Evolutionary conservation across 2,888 invertebrate genomes (phyloP), one percentile per base, ranked within the genome.

Genomic region (Odontocerum albicorne): DNA sequence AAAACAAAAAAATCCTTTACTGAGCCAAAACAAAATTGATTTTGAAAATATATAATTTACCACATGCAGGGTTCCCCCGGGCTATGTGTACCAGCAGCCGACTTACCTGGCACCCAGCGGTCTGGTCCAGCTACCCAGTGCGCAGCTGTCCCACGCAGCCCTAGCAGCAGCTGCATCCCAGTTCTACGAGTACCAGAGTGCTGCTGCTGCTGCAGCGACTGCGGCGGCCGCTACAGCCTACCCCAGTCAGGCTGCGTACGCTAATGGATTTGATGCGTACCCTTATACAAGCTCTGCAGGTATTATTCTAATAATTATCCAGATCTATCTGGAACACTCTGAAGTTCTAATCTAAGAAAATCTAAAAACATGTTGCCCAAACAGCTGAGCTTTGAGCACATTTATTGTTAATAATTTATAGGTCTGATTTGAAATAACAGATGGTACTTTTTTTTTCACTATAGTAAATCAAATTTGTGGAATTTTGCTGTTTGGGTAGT

Each of bases 131-230:
- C 73, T 86, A 64, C 85, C 84, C 57, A 73, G 79, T 21, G 72
- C 77, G 20, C 87, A 86, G 66, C 71, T 87, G 65, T 84, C 84
- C 65, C 87, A 87, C 67, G 88, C 88, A 1, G 88, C 88, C 0
- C 81, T 89, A 50, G 88, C 88, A 8, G 89, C 89, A 1, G 89
- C 88, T n/a, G 77, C 81, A 43, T 86, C 87, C 65, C 88, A 90
- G 67, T 84, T 90, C 67, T 90, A 90, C 68, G 89, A 90, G 74
- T 90, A 90, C 72, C 90, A 90, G 66, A 83, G 82, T 65, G 83
- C 61, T 2, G 59, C 79, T n/a, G 78, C 77, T 4, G 85, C 85
- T 10, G 85, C 86, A 0, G 87, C 87, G 2, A 88, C 88, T 2
- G 88, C 88, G 35, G 82, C 83, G 4, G 81, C 82, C 4, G 88